A percentile compares a stretch with the other conserved stretches of the same genome.
Evolutionary conservation across 1,140 invertebrate genomes (phyloP).

Genomic region (Ceratina japonica): DNA sequence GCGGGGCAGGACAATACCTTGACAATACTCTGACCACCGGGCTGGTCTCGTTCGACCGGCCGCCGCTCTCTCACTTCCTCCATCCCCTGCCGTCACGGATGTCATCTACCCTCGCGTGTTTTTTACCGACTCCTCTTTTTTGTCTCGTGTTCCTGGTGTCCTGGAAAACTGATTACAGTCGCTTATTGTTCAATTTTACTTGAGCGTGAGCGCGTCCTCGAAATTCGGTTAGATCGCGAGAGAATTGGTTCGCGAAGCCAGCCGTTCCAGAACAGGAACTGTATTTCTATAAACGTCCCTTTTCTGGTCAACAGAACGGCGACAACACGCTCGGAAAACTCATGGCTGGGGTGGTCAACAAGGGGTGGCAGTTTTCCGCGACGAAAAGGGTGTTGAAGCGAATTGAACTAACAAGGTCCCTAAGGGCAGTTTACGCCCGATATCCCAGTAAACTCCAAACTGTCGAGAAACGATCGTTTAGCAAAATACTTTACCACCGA

Average conservation of each 20-base stretch:
- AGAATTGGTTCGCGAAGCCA: not conserved
- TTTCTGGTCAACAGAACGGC: slow-evolving; percentile 54
- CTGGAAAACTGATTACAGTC: slow-evolving; percentile 35
- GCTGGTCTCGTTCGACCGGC: slow-evolving; percentile 33
- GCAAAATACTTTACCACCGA: slow-evolving; percentile 47
- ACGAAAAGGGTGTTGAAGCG: slow-evolving; percentile 63
- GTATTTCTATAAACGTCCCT: slow-evolving; percentile 57
- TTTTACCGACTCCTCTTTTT: not conserved
- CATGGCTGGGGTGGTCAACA: slow-evolving; percentile 26
- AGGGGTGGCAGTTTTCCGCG: slow-evolving; percentile 45
- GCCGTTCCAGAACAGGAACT: slow-evolving; percentile 40
- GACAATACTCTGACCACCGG: slow-evolving; percentile 71
- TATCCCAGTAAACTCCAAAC: slow-evolving; percentile 72
- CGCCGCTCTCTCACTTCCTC: not conserved
- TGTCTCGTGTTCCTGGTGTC: not conserved
- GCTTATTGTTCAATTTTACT: slow-evolving; percentile 34
- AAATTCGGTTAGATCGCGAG: not conserved
- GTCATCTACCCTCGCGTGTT: not conserved
- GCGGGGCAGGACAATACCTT: slow-evolving; percentile 72
- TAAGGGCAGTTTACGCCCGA: slow-evolving; percentile 75
- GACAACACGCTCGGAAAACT: slow-evolving; percentile 43
- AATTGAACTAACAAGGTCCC: slow-evolving; percentile 78
- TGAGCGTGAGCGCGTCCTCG: not conserved
- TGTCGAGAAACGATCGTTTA: slow-evolving; percentile 58
- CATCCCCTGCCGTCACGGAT: slow-evolving; percentile 32